These are phyloP conservation scores for Bilobella aurantiaca DNA, from an alignment of 1,140 invertebrate species.

Conservation along the genomic window DNA sequence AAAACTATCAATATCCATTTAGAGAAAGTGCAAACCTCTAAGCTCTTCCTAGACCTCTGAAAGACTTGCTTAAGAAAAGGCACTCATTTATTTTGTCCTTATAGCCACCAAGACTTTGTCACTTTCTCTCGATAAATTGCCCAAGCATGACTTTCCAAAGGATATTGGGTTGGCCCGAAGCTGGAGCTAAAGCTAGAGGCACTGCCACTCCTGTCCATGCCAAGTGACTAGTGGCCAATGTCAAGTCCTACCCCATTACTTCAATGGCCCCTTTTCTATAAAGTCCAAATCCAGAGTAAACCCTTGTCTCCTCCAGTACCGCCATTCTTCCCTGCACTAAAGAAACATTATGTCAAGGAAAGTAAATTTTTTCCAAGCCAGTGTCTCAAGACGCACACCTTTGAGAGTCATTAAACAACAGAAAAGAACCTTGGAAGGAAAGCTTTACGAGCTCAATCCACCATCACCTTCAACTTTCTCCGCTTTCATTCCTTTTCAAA, in stretches of 20 bases:
- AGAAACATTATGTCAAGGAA: not conserved
- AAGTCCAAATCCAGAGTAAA: not conserved
- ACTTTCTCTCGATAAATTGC: not conserved
- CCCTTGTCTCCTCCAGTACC: not conserved
- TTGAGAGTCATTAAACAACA: slow-evolving; percentile 1
- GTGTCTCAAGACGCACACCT: slow-evolving; percentile 1
- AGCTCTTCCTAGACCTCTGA: too few relatives aligned
- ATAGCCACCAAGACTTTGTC: not conserved
- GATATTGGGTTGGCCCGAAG: not conserved
- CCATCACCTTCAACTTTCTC: not conserved
- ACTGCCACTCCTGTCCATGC: too few relatives aligned
- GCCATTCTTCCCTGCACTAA: not conserved
- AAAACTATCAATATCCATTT: slow-evolving; percentile 4
- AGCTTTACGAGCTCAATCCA: not conserved
- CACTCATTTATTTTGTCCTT: not conserved
- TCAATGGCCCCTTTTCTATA: not conserved
- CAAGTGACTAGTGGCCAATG: not conserved
- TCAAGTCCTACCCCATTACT: slow-evolving; percentile 3
- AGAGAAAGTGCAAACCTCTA: not conserved
- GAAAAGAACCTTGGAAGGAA: slow-evolving; percentile 1
- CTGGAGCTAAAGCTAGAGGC: not conserved
- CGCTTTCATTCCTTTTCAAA: not conserved
- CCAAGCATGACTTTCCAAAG: not conserved
- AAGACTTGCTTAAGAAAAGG: too few relatives aligned
- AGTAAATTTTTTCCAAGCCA: not conserved